phyloP scores from a whole-genome alignment of 1,140 invertebrate species.

The Meloidogyne hapla region DNA sequence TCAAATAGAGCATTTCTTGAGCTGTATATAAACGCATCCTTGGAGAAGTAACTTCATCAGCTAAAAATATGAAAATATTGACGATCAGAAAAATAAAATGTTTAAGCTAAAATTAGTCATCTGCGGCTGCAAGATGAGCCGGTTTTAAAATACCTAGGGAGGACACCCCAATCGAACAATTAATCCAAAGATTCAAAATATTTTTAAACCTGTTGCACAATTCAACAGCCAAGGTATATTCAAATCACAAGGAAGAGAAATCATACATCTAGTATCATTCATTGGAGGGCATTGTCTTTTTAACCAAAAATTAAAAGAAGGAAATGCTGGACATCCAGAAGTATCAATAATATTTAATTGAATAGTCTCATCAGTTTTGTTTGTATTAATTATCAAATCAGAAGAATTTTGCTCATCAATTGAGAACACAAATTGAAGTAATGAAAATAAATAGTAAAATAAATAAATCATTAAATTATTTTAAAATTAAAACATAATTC shows the following conservation, averaged over 20 bases:
- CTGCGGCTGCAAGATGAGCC: too few species aligned
- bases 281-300: conserved; percentile 26
- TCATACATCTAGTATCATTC: conserved; percentile 20
- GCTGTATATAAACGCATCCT: conserved; percentile 4
- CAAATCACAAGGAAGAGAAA: conserved; percentile 27
- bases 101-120: too few species aligned
- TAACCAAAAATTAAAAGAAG: conserved; percentile 30
- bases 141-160: too few species aligned
- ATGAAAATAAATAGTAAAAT: not conserved
- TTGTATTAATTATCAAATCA: not conserved
- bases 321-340: conserved; percentile 27
- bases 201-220: conserved; percentile 33
- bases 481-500: not conserved
- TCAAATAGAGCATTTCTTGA: conserved; percentile 9
- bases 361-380: not conserved
- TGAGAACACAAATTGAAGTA: not conserved
- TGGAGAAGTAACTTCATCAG: not conserved
- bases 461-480: not conserved
- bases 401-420: not conserved
- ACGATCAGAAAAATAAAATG: too few species aligned
- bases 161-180: too few species aligned
- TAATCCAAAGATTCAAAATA: not conserved
- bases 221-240: conserved; percentile 25
- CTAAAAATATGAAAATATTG: too few species aligned
- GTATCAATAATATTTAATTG: not conserved